A percentile compares a stretch with the other conserved stretches of the same genome.
These are phyloP conservation scores for Onychorhynchus coronatus DNA, from an alignment of 2,113 vertebrate genomes.

Conservation along the genomic window DNA sequence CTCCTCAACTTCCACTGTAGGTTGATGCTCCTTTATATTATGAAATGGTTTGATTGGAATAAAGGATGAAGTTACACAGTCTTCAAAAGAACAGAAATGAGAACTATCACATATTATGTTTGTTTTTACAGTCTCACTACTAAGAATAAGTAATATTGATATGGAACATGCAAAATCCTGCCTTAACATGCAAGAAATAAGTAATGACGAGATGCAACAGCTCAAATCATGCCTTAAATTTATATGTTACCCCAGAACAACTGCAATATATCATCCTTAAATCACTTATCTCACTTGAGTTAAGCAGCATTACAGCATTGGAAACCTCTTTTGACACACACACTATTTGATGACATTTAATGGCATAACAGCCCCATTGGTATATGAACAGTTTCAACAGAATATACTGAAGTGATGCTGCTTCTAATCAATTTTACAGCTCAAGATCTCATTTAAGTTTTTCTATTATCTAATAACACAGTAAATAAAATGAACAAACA, in stretches of 20 bases:
- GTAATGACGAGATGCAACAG: neutral
- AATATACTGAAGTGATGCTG: neutral
- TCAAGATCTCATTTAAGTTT: neutral
- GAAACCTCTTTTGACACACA: neutral
- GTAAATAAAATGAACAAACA: neutral
- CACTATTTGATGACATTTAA: neutral
- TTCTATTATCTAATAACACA: neutral
- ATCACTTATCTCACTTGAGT: neutral
- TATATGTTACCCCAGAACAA: neutral
- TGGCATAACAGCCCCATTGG: neutral
- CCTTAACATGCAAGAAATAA: neutral
- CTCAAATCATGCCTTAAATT: neutral
- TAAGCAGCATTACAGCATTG: neutral
- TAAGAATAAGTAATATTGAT: neutral
- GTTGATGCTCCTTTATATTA: conserved; percentile 76
- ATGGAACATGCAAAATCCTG: neutral
- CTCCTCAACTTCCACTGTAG: conserved; percentile 94
- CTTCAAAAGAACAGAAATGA: conserved; percentile 77
- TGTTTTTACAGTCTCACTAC: neutral
- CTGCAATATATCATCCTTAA: neutral
- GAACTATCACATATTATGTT: neutral
- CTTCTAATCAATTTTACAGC: conserved; percentile 12
- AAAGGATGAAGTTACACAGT: conserved; percentile 94
- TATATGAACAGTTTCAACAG: neutral
- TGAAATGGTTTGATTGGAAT: conserved; percentile 93